A percentile compares a stretch with the other conserved stretches of the same genome.
Conservation (phyloP, 2,113 vertebrate species). For the Austrofundulus limnaeus region DNA sequence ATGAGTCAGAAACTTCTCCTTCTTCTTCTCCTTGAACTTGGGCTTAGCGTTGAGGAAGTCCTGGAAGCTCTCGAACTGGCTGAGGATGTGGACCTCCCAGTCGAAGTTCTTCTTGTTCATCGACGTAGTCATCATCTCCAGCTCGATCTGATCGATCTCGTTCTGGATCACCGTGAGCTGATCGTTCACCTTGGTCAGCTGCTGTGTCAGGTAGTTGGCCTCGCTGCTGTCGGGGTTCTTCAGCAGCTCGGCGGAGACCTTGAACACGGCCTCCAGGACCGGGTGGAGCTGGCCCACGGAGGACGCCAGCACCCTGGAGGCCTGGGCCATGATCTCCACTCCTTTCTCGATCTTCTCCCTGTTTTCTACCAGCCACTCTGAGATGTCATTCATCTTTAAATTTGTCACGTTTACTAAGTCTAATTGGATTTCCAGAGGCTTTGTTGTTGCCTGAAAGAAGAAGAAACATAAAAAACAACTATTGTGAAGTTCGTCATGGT, state of each 20-base stretch:
- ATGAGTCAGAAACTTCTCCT: conserved; percentile 79
- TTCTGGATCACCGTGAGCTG: conserved; percentile 75
- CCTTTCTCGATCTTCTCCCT: conserved; percentile 80
- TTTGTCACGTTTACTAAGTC: conserved; percentile 37
- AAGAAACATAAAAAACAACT: conserved; percentile 57
- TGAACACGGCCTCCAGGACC: conserved; percentile 78
- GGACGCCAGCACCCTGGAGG: conserved; percentile 78
- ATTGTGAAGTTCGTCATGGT: conserved; percentile 46
- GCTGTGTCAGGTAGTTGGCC: conserved; percentile 74
- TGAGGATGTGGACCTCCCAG: conserved; percentile 77
- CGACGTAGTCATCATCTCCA: conserved; percentile 54
- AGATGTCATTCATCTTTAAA: conserved; percentile 74
- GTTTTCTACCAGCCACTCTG: conserved; percentile 80
- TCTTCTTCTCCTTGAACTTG: conserved; percentile 78
- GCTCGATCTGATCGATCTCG: conserved; percentile 75
- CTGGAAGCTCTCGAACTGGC: conserved; percentile 83
- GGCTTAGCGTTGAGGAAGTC: conserved; percentile 79
- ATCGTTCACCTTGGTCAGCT: conserved; percentile 76
- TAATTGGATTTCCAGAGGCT: conserved; percentile 46
- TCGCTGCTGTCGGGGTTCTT: conserved; percentile 78
- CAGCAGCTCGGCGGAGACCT: conserved; percentile 76
- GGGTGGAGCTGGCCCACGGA: conserved; percentile 81
- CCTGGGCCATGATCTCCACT: conserved; percentile 80
- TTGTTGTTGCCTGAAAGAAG: conserved; percentile 72
- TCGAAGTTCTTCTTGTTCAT: conserved; percentile 83